These are phyloP conservation scores for Podotricha telesiphe DNA, from an alignment of 2,888 invertebrate species.

Conservation along the genomic window DNA sequence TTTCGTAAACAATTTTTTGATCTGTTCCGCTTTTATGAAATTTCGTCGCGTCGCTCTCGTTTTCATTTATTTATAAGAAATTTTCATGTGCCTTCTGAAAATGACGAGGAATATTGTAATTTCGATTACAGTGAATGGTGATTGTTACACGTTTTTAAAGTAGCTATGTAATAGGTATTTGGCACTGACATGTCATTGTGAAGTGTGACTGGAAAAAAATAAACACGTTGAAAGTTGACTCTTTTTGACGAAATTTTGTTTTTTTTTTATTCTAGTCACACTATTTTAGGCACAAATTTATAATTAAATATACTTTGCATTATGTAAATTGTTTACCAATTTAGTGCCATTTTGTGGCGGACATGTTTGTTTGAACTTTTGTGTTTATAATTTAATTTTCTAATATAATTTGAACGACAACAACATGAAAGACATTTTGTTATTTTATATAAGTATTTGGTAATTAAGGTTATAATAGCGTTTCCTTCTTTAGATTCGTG, in stretches of 20 bases:
- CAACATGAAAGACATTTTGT: conserved; percentile 80
- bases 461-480: conserved; percentile 81
- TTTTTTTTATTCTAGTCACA: conserved; percentile 39
- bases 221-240: not conserved
- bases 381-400: conserved; percentile 29
- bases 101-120: conserved; percentile 69
- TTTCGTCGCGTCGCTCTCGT: conserved; percentile 48
- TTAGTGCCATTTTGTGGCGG: conserved; percentile 58
- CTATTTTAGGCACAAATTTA: conserved; percentile 39
- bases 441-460: conserved; percentile 80
- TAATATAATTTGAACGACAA: conserved; percentile 56
- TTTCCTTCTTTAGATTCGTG: conserved; percentile 84
- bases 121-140: conserved; percentile 70
- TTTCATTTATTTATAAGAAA: conserved; percentile 78
- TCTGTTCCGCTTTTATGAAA: conserved; percentile 31
- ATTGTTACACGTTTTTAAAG: conserved; percentile 69
- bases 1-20: conserved; percentile 25
- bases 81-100: conserved; percentile 83
- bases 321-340: conserved; percentile 34
- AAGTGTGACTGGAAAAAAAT: conserved; percentile 49
- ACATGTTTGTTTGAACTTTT: conserved; percentile 20
- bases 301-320: conserved; percentile 50
- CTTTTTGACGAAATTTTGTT: conserved; percentile 3
- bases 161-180: conserved; percentile 65
- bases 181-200: conserved; percentile 58